Evolutionary conservation across 1,140 invertebrate species (phyloP).

Genomic region (Scaptomyza pallida): DNA sequence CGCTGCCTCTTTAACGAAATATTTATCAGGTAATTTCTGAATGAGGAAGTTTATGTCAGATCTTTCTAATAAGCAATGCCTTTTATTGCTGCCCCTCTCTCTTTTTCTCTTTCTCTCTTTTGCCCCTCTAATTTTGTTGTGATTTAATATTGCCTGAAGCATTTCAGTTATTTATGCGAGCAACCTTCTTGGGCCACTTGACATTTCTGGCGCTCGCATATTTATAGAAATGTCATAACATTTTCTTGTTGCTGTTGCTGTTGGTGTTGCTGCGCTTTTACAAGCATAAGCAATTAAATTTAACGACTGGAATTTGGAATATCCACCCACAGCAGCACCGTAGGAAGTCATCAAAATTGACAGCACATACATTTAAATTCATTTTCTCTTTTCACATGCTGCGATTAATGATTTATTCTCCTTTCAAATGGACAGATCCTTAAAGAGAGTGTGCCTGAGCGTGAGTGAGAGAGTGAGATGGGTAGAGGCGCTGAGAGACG

Average conservation of each 20-base stretch:
- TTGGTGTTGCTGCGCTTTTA: conserved; percentile 28
- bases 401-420: conserved; percentile 74
- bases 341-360: conserved; percentile 64
- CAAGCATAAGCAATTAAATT: conserved; percentile 68
- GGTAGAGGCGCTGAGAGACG: conserved; percentile 27
- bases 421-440: conserved; percentile 34
- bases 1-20: conserved; percentile 14
- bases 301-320: conserved; percentile 67
- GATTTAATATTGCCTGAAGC: conserved; percentile 40
- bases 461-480: not conserved
- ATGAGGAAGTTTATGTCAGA: conserved; percentile 55
- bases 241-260: conserved; percentile 38
- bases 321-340: not conserved
- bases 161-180: conserved; percentile 56
- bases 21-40: conserved; percentile 64
- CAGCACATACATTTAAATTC: conserved; percentile 71
- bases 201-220: conserved; percentile 35
- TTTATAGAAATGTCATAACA: conserved; percentile 75
- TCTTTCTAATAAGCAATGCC: conserved; percentile 31
- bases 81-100: not conserved
- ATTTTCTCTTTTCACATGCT: conserved; percentile 54
- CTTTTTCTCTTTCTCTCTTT: not conserved
- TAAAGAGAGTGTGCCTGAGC: not conserved
- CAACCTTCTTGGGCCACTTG: conserved; percentile 32
- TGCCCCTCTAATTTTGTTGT: conserved; percentile 5